Base-by-base conservation (phyloP, 2,888 invertebrate species). In the Hedya salicella region DNA sequence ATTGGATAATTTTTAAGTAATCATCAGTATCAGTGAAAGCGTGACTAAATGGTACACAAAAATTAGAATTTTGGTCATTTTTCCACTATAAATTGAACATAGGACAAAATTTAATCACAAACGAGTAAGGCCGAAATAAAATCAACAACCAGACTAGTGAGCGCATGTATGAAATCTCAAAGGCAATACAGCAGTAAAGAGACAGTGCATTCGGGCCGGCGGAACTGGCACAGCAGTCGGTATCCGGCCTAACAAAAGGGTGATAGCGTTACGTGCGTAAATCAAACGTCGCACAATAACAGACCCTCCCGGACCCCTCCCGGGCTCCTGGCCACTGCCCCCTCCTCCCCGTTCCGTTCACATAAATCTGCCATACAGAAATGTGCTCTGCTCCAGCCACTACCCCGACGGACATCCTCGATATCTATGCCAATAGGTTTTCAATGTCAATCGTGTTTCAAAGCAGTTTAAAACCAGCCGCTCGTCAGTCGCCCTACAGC, bases 261-360 rank as follows among this genome's bases (percentile, higher is more conserved):
- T 89, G 91, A 91, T 90, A 90, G 89, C 90, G 86, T 87, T 88
- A 82, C 88, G 88, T 91, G 89, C 90, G 91, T 91, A 91, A 91
- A 91, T 91, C 91, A 91, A 91, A 89, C 88, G 89, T 88, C 88
- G 88, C 82, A 91, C 90, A 91, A 91, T 91, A 91, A 89, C 90
- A 88, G 85, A 78, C 78, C 86, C 89, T 81, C 86, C 88, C 87
- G 82, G 81, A 75, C 75, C 74, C 79, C 82, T 75, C 82, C 79
- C 36, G 81, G 81, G 79, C 82, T 76, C 79, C 82, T 80, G 77
- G 79, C 80, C 80, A 78, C 83, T 83, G 80, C 84, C 83, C 85
- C 78, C 75, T 77, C 78, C 76, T 79, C 81, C 81, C 78, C 83
- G 83, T 82, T 81, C 81, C 82, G 85, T 80, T 76, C 84, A 85